A percentile compares a stretch with the other conserved stretches of the same genome.
Conservation (phyloP, 2,888 invertebrate species). For the Clunio marinus region DNA sequence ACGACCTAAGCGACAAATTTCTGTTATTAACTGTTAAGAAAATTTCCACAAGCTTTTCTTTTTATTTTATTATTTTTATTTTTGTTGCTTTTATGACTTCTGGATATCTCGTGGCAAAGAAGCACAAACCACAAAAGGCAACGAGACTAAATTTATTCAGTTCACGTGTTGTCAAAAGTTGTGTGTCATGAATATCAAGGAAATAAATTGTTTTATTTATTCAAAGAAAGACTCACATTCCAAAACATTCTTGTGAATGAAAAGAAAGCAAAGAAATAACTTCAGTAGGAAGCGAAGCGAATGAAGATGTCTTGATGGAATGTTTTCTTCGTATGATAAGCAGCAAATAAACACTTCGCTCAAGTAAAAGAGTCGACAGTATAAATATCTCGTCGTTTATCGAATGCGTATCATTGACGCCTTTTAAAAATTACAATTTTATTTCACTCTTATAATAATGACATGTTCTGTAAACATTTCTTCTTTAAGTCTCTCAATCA, state of each 20-base stretch:
- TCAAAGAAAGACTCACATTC: background rate
- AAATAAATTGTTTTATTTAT: conserved; percentile 27
- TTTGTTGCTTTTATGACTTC: conserved; percentile 14
- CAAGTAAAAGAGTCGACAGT: background rate
- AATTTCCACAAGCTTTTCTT: background rate
- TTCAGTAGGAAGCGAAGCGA: background rate
- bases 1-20: background rate
- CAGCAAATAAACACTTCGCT: background rate
- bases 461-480: background rate
- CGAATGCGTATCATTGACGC: background rate
- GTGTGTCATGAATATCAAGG: conserved; percentile 37
- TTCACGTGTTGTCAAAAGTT: conserved; percentile 30
- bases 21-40: conserved; percentile 26
- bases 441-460: background rate
- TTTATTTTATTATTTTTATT: background rate
- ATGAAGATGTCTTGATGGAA: conserved; percentile 2
- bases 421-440: background rate
- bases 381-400: background rate
- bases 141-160: conserved; percentile 16
- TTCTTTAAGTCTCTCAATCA: background rate
- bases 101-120: conserved; percentile 4
- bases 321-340: background rate
- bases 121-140: background rate
- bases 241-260: too few species aligned
- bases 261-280: background rate